phyloP scores from a whole-genome alignment of 2,888 invertebrate genomes.

The Orchesella flavescens region DNA sequence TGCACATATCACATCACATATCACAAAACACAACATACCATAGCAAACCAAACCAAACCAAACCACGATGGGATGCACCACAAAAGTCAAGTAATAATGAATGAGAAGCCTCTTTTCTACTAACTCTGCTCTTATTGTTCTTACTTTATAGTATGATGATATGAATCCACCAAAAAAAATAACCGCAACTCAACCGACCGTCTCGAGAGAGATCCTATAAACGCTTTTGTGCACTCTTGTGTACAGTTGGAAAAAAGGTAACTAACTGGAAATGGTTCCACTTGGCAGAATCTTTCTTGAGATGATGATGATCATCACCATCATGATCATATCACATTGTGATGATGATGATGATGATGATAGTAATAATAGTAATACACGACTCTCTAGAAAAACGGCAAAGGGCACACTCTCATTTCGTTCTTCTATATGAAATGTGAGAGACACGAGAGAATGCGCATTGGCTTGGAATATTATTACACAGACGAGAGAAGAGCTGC shows the following conservation, averaged over 20 bases:
- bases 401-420: neutral
- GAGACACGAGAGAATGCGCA: neutral
- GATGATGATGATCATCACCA: neutral
- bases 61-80: no score
- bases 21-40: no score
- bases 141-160: neutral
- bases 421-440: neutral
- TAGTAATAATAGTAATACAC: neutral
- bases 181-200: conserved; percentile 23
- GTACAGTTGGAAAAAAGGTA: neutral
- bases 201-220: neutral
- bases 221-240: neutral
- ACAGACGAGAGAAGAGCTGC: no score
- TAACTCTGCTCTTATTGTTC: neutral
- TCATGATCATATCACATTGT: neutral
- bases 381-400: neutral
- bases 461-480: no score
- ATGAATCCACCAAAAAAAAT: neutral
- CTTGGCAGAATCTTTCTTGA: neutral
- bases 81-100: no score
- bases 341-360: neutral
- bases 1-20: no score
- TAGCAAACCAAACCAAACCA: no score
- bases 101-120: neutral
- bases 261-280: conserved; percentile 26